phyloP scores from a whole-genome alignment of 1,140 invertebrate genomes.

The Drosophila kepulauana region DNA sequence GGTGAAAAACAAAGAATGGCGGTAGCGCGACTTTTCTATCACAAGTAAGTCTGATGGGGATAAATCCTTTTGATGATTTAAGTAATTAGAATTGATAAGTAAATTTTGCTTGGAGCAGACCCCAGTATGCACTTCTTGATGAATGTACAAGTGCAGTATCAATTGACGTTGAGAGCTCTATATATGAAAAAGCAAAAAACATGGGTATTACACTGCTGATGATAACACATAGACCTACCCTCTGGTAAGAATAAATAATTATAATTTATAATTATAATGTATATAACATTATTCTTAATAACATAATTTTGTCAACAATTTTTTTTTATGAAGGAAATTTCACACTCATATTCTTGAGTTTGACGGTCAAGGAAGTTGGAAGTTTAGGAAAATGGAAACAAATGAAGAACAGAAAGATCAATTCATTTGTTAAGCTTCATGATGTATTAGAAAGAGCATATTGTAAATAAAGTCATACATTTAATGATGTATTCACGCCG shows the following conservation, averaged over 20 bases:
- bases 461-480: conserved; percentile 15
- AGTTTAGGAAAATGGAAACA: conserved; percentile 68
- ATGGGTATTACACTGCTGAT: conserved; percentile 96
- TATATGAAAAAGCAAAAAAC: conserved; percentile 96
- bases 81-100: background rate
- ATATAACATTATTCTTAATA: background rate
- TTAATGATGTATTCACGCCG: background rate
- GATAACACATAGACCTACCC: conserved; percentile 96
- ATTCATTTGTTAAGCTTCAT: conserved; percentile 37
- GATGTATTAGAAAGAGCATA: conserved; percentile 19
- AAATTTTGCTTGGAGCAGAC: conserved; percentile 86
- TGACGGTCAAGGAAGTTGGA: conserved; percentile 96
- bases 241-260: conserved; percentile 87
- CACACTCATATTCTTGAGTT: conserved; percentile 97
- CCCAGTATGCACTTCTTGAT: conserved; percentile 97
- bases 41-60: conserved; percentile 88
- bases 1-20: conserved; percentile 99
- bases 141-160: conserved; percentile 99
- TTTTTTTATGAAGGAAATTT: conserved; percentile 92
- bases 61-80: background rate
- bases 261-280: no score
- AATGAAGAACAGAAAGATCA: conserved; percentile 70
- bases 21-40: conserved; percentile 98
- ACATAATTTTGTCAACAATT: background rate
- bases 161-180: conserved; percentile 97